These are phyloP conservation scores for Collichthys lucidus DNA, from an alignment of 2,113 vertebrate genomes.

Conservation along the genomic window DNA sequence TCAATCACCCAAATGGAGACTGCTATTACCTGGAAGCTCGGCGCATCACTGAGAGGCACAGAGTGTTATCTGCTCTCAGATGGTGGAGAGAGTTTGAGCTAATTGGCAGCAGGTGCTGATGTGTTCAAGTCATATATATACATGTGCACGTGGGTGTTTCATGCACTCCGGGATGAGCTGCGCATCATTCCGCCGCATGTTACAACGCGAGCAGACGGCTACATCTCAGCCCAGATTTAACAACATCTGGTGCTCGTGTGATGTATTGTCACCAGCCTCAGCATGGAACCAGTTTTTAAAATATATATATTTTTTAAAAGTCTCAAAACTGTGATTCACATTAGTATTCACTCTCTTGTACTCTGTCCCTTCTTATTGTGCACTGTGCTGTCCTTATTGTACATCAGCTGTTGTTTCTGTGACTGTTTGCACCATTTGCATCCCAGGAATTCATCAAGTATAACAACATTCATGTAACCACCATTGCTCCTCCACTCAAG, in stretches of 20 bases:
- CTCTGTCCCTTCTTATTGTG: background rate
- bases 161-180: slow-evolving; percentile 30
- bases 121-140: slow-evolving; percentile 48
- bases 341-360: background rate
- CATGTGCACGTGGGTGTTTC: slow-evolving; percentile 45
- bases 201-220: slow-evolving; percentile 48
- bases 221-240: slow-evolving; percentile 40
- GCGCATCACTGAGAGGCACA: slow-evolving; percentile 48
- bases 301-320: background rate
- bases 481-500: background rate
- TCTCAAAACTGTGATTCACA: slow-evolving; percentile 10
- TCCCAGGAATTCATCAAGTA: slow-evolving; percentile 30
- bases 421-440: slow-evolving; percentile 6
- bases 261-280: slow-evolving; percentile 42
- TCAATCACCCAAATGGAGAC: slow-evolving; percentile 73
- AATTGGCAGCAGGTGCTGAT: slow-evolving; percentile 73
- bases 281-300: slow-evolving; percentile 10
- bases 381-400: background rate
- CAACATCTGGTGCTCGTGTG: slow-evolving; percentile 65
- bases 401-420: slow-evolving; percentile 19
- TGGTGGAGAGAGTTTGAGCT: slow-evolving; percentile 56
- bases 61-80: slow-evolving; percentile 59
- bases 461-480: background rate
- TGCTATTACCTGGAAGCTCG: slow-evolving; percentile 68
- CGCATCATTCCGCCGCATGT: slow-evolving; percentile 41